Base-by-base conservation (phyloP, 1,140 invertebrate genomes). In the Oncopeltus fasciatus region DNA sequence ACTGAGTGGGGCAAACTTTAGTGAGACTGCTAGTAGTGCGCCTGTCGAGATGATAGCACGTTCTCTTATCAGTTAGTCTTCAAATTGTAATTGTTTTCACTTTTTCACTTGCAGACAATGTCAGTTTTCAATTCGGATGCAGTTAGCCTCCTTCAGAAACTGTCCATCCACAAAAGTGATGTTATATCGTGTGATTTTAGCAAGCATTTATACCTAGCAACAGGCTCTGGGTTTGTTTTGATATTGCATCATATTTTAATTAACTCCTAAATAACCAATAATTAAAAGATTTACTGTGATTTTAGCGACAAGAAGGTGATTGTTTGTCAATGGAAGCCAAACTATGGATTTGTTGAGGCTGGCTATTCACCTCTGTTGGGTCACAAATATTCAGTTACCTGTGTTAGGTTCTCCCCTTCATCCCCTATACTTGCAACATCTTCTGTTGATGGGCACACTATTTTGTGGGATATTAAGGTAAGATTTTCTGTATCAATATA, bases 361-460 rank as follows among this genome's bases (percentile, higher is more conserved):
- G 66, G 70, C 16, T 80, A 74, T 68, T 84, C 82, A 9, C 83
- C 83, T 1, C 69, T 85, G 9, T 66, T 72, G 16, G 80, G 76
- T 0, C 83, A 86, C 70, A 84, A 82, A 65, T 86, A 86, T 68
- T 79, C 78, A n/a, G 77, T 83, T 2, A 83, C 81, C 2, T 79
- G 76, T 65, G 78, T 84, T 20, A 75, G 79, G 66, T 84, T 88
- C 64, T 86, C 85, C 16, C 84, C 86, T 0, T 81, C 81, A 70
- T 83, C 82, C 26, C 83, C 80, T 1, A 79, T 85, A 71, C 69
- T 90, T 18, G 85, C 83, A 1, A 80, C 83, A 4, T 77, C 82
- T 24, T 88, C 85, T 18, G 83, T 85, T 20, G 87, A 89, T 71
- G 87, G 87, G 2, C 83, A 77, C 57, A 80, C 83, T 4, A 76